phyloP scores from a whole-genome alignment of 2,888 invertebrate species.

The Synanthedon tipuliformis region DNA sequence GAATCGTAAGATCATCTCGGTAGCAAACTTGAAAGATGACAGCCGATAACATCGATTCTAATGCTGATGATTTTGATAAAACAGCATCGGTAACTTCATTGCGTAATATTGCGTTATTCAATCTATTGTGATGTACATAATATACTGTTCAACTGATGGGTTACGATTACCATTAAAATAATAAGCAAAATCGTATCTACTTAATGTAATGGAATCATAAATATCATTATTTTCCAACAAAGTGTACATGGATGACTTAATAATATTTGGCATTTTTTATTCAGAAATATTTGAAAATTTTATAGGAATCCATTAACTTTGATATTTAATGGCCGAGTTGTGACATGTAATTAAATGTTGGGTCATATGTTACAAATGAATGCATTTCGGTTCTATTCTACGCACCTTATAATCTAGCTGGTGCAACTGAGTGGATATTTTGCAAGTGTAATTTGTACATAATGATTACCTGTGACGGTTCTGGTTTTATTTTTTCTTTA shows the following conservation, averaged over 20 bases:
- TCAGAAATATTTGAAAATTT: no score
- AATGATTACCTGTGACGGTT: neutral
- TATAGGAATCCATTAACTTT: no score
- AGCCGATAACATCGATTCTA: slow-evolving; percentile 26
- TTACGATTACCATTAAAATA: slow-evolving; percentile 12
- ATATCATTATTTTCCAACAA: no score
- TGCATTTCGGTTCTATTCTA: neutral
- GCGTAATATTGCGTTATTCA: slow-evolving; percentile 30
- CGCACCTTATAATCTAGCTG: neutral
- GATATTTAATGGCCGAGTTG: neutral
- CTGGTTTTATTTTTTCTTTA: neutral
- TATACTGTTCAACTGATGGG: slow-evolving; percentile 20
- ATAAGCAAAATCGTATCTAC: neutral
- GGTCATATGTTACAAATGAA: neutral
- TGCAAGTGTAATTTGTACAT: neutral
- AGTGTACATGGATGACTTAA: no score
- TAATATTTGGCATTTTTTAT: no score
- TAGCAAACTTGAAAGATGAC: slow-evolving; percentile 24
- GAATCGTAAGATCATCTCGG: slow-evolving; percentile 19
- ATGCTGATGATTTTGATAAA: slow-evolving; percentile 26
- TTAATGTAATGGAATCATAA: no score
- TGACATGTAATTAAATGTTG: neutral
- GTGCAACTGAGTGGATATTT: neutral
- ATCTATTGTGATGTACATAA: slow-evolving; percentile 24
- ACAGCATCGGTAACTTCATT: slow-evolving; percentile 24